Conservation (phyloP, 2,113 vertebrate species). For the Scartelaos histophorus region DNA sequence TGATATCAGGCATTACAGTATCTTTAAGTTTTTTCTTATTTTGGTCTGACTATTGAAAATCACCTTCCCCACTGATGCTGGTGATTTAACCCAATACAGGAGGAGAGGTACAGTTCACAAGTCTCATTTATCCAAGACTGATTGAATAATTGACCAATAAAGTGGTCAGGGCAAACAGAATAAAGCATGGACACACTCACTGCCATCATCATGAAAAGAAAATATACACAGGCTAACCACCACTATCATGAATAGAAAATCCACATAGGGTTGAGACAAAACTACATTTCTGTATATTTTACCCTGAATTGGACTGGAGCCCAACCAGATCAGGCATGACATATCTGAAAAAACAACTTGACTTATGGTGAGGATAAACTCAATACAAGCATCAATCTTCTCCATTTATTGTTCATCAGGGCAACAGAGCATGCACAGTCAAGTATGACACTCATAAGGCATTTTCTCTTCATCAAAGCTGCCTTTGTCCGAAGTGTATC, state of each 20-base stretch:
- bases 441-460: conserved; percentile 69
- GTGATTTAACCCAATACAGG: too few relatives aligned
- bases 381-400: not conserved
- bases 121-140: not conserved
- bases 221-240: too few relatives aligned
- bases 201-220: too few relatives aligned
- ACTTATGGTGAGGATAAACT: not conserved
- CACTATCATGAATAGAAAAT: too few relatives aligned
- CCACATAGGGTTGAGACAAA: too few relatives aligned
- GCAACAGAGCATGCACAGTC: conserved; percentile 73
- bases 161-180: too few relatives aligned
- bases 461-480: conserved; percentile 72
- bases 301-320: too few relatives aligned
- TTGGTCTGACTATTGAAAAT: not conserved
- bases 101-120: too few relatives aligned
- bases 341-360: not conserved
- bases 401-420: conserved; percentile 65
- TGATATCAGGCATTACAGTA: not conserved
- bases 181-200: too few relatives aligned
- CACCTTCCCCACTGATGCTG: not conserved
- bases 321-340: too few relatives aligned
- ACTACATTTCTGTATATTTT: too few relatives aligned
- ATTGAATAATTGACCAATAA: not conserved
- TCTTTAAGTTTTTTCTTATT: not conserved
- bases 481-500: conserved; percentile 70